Evolutionary conservation across 1,140 invertebrate species (phyloP), one percentile per base, ranked within the genome.

Genomic region (Drosophila watanabei): DNA sequence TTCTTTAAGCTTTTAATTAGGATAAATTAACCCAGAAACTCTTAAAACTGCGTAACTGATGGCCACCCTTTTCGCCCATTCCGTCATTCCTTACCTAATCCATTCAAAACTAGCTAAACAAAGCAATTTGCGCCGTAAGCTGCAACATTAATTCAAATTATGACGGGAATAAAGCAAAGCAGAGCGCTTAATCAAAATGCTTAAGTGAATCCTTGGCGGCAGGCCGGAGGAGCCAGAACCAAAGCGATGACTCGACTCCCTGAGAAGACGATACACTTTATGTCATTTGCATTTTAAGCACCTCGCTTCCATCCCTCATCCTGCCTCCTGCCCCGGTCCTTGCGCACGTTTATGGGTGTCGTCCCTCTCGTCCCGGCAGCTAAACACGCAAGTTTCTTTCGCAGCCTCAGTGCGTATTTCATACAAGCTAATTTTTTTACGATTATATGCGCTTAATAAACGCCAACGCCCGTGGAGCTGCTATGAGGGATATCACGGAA

Each of bases 381-480:
- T 51, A 6, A 69, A 41, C 45, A 41, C 35, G 62, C 66, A 70
- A 52, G 66, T 54, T 71, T 56, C 39, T 61, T 8, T 37, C 32
- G 24, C 54, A 57, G 56, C 45, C 41, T 70, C n/a, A 46, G 57
- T 72, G 63, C 64, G 71, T 70, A 54, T 85, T 85, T 73, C 62
- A 85, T 72, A 81, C 65, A 66, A 76, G 81, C 82, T 84, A 84
- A 84, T 84, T 80, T 84, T 79, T 84, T 84, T 84, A 84, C 72
- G 81, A 77, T 84, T 80, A 84, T 84, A 80, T 77, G 65, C 71
- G 68, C 62, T 80, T 84, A 80, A 84, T 84, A 84, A 84, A 80
- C 72, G 62, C 75, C 59, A 78, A 57, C 41, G 73, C 64, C 80
- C 43, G 71, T 84, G 65, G 65, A 84, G 81, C 75, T 46, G 39